Conservation (phyloP, 2,113 vertebrate species). For the Salvelinus fontinalis region DNA sequence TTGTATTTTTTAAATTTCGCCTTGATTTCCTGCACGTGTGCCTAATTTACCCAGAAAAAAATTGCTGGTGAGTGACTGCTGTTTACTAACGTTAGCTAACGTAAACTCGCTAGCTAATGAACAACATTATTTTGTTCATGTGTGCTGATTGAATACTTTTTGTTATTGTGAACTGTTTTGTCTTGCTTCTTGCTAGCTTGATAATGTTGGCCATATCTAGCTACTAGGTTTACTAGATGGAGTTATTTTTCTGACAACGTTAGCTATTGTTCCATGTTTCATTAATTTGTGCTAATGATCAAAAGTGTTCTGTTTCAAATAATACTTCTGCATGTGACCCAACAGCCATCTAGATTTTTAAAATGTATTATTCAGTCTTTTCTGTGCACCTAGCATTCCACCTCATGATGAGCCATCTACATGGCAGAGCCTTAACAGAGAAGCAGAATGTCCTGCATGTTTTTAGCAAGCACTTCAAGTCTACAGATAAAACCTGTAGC, state of each 20-base stretch:
- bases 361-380: conserved; percentile 1
- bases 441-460: conserved; percentile 32
- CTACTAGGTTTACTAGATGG: neutral
- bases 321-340: too few relatives aligned
- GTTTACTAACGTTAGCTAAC: neutral
- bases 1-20: neutral
- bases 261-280: neutral
- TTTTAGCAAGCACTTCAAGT: conserved; percentile 32
- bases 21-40: neutral
- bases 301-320: too few relatives aligned
- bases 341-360: neutral
- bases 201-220: too few relatives aligned
- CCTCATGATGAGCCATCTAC: conserved; percentile 50
- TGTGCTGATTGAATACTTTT: neutral
- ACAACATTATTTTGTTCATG: neutral
- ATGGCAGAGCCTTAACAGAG: conserved; percentile 29
- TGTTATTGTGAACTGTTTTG: too few relatives aligned
- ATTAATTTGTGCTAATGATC: neutral
- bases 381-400: conserved; percentile 22
- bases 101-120: neutral
- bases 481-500: conserved; percentile 24
- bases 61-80: neutral
- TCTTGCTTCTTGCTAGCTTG: too few relatives aligned
- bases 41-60: neutral
- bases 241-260: neutral